phyloP scores from a whole-genome alignment of 2,888 invertebrate genomes.

The Nemoura dubitans region DNA sequence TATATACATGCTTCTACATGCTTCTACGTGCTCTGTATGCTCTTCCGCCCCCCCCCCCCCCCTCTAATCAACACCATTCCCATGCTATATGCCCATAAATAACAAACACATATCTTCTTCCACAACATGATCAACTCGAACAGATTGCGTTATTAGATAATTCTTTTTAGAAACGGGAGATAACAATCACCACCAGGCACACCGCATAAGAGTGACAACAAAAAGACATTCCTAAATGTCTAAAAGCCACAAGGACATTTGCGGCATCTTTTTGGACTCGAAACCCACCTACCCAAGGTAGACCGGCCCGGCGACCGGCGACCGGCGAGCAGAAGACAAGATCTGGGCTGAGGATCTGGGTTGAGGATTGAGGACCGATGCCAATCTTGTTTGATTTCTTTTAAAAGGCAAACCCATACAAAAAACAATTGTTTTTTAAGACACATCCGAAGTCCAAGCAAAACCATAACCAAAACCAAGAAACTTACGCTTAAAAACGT shows the following conservation, averaged over 20 bases:
- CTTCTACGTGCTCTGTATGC: too few species aligned
- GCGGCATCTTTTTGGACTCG: conserved; percentile 43
- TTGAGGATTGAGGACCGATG: neutral
- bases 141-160: conserved; percentile 32
- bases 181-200: conserved; percentile 35
- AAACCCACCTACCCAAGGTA: neutral
- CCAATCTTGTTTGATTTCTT: neutral
- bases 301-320: neutral
- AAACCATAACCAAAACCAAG: too few species aligned
- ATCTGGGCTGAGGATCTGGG: too few species aligned
- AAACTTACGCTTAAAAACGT: too few species aligned
- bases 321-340: neutral
- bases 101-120: neutral
- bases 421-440: too few species aligned
- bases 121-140: neutral
- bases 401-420: neutral
- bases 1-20: too few species aligned
- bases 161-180: conserved; percentile 19
- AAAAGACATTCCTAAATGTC: conserved; percentile 45
- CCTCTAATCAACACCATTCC: neutral
- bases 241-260: conserved; percentile 41
- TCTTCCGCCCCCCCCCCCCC: too few species aligned
- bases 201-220: conserved; percentile 38
- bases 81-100: too few species aligned
- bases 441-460: too few species aligned